A percentile compares a stretch with the other conserved stretches of the same genome.
Conservation (phyloP, 2,113 vertebrate species). For the Chionis minor region DNA sequence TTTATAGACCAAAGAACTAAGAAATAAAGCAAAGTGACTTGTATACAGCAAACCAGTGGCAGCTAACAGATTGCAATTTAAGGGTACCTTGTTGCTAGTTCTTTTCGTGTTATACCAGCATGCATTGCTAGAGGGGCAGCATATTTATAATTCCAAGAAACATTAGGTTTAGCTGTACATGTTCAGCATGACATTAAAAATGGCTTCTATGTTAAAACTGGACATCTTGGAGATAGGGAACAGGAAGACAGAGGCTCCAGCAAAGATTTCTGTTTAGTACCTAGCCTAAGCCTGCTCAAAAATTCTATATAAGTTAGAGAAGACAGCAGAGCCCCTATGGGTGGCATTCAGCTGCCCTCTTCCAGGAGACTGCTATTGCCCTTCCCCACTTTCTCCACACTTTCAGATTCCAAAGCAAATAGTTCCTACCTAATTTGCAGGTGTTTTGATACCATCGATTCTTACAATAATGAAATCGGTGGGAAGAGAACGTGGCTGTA, state of each 20-base stretch:
- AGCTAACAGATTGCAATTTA: not conserved
- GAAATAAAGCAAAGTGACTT: not conserved
- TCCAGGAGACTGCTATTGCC: not conserved
- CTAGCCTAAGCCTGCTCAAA: not conserved
- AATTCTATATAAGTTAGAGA: not conserved
- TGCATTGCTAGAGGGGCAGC: not conserved
- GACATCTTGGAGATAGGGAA: not conserved
- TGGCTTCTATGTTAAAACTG: not conserved
- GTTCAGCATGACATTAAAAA: not conserved
- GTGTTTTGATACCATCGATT: not conserved
- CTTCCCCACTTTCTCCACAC: not conserved
- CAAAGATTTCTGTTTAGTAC: not conserved
- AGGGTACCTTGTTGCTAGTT: not conserved
- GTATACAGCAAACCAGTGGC: not conserved
- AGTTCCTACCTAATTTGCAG: not conserved
- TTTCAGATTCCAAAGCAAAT: not conserved
- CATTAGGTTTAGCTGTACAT: not conserved
- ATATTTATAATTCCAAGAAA: not conserved
- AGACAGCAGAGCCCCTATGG: not conserved
- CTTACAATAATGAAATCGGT: not conserved
- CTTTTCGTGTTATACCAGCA: not conserved
- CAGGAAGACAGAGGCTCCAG: not conserved
- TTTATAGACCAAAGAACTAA: not conserved
- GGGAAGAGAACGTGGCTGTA: not conserved
- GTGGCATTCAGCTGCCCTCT: not conserved